Evolutionary conservation across 1,140 invertebrate species (phyloP).

Genomic region (Caenorhabditis elegans): WBcel235 BX284605.5:8385001-8385500

Average conservation of each 20-base stretch:
- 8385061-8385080: background rate
- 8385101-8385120: too few relatives aligned
- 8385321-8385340: slow-evolving; percentile 54
- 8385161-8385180: too few relatives aligned
- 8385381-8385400: slow-evolving; percentile 59
- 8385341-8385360: slow-evolving; percentile 58
- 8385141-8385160: too few relatives aligned
- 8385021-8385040: slow-evolving; percentile 56
- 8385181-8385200: too few relatives aligned
- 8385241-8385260: too few relatives aligned
- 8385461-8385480: slow-evolving; percentile 51
- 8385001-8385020: slow-evolving; percentile 52
- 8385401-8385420: slow-evolving; percentile 55
- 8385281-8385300: background rate
- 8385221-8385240: too few relatives aligned
- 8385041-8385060: slow-evolving; percentile 55
- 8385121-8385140: too few relatives aligned
- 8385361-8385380: slow-evolving; percentile 54
- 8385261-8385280: too few relatives aligned
- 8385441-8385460: slow-evolving; percentile 49
- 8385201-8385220: too few relatives aligned
- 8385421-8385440: slow-evolving; percentile 50
- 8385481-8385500: slow-evolving; percentile 47
- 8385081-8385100: too few relatives aligned
- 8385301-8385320: background rate